Evolutionary conservation across 2,797 vertebrate species (phyloP), one percentile per base, ranked within the genome.

Genomic region (Cheracebus regulus): DNA sequence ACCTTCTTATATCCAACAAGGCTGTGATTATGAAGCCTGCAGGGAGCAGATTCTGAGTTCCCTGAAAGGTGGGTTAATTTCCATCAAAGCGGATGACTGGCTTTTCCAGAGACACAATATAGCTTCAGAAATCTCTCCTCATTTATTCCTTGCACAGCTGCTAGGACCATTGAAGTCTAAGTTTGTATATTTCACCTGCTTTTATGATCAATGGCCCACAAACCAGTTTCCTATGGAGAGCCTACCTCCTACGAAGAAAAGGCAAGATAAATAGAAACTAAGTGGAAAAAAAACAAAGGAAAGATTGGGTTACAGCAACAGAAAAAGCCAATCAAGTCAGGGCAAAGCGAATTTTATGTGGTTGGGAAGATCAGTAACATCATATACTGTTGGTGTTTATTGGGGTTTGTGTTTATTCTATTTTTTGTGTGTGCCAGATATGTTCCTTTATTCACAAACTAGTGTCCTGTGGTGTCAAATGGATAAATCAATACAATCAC

Each of bases 401-500:
- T 97, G 22, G 15, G 92, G 20, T 44, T 46, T 50, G 55, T 89
- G 9, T 58, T 91, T 50, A 48, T 39, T 97, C 22, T 13, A 33
- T 67, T 86, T 46, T 88, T 48, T 55, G 52, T 87, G 28, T 57
- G 33, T 81, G 41, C 22, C 30, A 82, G 20, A 70, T 76, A n/a
- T 50, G 3, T 75, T 82, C 33, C 5, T 93, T 94, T 93, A 67
- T 78, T 95, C 57, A 88, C 58, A 88, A 52, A 91, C 50, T 39
- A 84, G 52, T 36, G 36, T 28, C n/a, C 44, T 64, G 19, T 95
- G 48, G 72, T 52, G 1, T 90, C 86, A 57, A 95, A 57, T 82
- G 64, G 44, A 50, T 84, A 96, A 93, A 87, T 92, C 86, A 94
- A 87, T 86, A n/a, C 17, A 61, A 67, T 92, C 44, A 22, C 39